Evolutionary conservation across 2,113 vertebrate species (phyloP), one percentile per base, ranked within the genome.

Genomic region (Indri indri): DNA sequence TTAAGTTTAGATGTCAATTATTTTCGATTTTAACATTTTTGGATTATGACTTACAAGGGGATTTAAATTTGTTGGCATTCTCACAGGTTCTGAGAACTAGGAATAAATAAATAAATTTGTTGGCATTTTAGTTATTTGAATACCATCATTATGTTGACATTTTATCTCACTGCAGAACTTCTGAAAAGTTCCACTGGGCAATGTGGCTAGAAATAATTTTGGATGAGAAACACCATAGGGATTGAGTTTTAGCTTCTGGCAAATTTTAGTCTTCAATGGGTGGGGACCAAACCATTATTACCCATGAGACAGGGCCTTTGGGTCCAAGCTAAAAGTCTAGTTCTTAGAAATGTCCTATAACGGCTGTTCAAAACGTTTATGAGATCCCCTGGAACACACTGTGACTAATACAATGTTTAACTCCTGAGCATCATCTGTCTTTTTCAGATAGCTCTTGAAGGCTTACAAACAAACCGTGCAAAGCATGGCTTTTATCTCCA

Each of bases 401-500:
- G 54, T 82, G 91, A 92, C 87, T 90, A 84, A 96, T 6, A 20
- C 0, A 30, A 37, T 18, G 40, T 57, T 40, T 40, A 73, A 63
- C 73, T 86, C 87, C 73, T 7, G 22, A 90, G 92, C 57, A 40
- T 47, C 82, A 37, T 57, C 65, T 84, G 65, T 95, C 85, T 80
- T 86, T 57, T 91, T 96, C 96, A 63, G 95, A 74, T 40, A 93
- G 70, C 42, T 92, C 40, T 74, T 12, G 81, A 97, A 95, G 80
- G 37, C 40, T 90, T 76, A 80, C 30, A 45, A 66, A 87, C 66
- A 66, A 95, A 89, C 63, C 95, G 66, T 0, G 92, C 5, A 82
- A 59, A 82, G 27, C 0, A 0, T 27, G 93, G 66, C 94, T 97
- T 98, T 94, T 88, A 90, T 97, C 74, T 95, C 88, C 42, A 88